Base-by-base conservation (phyloP, 2,113 vertebrate genomes). In the Rhabdornis inornatus region DNA sequence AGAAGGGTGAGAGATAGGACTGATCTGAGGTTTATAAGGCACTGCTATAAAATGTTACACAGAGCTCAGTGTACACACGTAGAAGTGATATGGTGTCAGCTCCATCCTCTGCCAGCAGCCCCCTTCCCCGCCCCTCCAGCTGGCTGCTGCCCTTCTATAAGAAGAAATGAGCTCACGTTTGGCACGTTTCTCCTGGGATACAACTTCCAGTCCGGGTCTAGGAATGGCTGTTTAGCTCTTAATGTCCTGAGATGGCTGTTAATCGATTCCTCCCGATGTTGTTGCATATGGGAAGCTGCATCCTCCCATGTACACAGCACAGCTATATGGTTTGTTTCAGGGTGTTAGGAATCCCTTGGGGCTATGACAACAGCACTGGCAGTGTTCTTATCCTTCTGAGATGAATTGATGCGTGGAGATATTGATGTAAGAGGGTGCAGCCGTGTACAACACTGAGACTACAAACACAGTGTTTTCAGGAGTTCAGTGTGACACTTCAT, bases 81-180 rank as follows among this genome's bases (percentile, higher is more conserved):
- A 93, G 90, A 94, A 96, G 64, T 91, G 90, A 81, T 96, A 77
- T 1, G 27, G 87, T 95, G 81, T 96, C 71, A 90, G 60, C 77
- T 86, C 71, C 61, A 52, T 90, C 17, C 55, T 68, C 35, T 94
- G 95, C 95, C 94, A 97, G 57, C 45, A 89, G 7, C 20, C 64
- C 66, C 40, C 22, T 57, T 65, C 42, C 11, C 44, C 0, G 4
- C 31, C 6, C n/a, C 33, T 64, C 68, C 52, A 63, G 71, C 92
- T 96, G 95, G 79, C 90, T 96, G 64, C 66, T 97, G 63, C 93
- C 80, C 77, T 84, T 92, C 93, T 84, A 13, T 63, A 47, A 91
- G 66, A 69, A 94, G 8, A 68, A 91, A 89, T 94, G 75, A 96
- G 33, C 69, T 96, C 84, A 94, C 9, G 1, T 94, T 97, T 95